Evolutionary conservation across 2,888 invertebrate species (phyloP), one percentile per base, ranked within the genome.

Genomic region (Drepanosiphum platanoidis): DNA sequence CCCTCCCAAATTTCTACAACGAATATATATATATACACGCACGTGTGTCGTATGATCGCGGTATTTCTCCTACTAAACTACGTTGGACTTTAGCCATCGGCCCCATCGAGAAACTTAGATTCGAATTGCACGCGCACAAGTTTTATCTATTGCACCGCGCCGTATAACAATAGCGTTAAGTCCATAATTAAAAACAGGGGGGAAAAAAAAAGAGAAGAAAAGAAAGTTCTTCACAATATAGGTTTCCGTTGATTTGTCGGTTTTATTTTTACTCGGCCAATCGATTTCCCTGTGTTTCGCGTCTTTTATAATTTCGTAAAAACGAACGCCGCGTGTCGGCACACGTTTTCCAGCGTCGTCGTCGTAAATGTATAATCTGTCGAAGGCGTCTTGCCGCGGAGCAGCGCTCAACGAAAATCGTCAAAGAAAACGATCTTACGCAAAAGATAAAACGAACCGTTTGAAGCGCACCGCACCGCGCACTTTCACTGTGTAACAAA

Each of bases 381-480:
- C 30, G 27, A 9, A 8, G 32, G 15, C 11, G 15, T 71, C 36
- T n/a, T n/a, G 22, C 27, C 11, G 7, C 2, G 15, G 52, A 15
- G 27, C 36, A n/a, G 52, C 27, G 27, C 36, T 42, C 22, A 30
- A 22, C 13, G 13, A n/a, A 46, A 66, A 79, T 66, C 32, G 42
- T 79, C 78, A 66, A 79, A 79, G 78, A 66, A 79, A 74, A 34
- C 22, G 22, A 75, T 52, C 52, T n/a, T n/a, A 18, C 39, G 3
- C 39, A 4, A 61, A 58, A 75, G 39, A 64, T 58, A 34, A 58
- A 58, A 75, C 75, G n/a, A 36, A n/a, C 34, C 27, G 58, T 75
- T 75, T 27, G 36, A 18, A 30, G 39, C 11, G 27, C 30, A 64
- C 27, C 61, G 22, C 18, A 32, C 27, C n/a, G 0, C 34, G 30